Evolutionary conservation across 2,113 vertebrate genomes (phyloP).

Genomic region (Hyperopisus bebe): DNA sequence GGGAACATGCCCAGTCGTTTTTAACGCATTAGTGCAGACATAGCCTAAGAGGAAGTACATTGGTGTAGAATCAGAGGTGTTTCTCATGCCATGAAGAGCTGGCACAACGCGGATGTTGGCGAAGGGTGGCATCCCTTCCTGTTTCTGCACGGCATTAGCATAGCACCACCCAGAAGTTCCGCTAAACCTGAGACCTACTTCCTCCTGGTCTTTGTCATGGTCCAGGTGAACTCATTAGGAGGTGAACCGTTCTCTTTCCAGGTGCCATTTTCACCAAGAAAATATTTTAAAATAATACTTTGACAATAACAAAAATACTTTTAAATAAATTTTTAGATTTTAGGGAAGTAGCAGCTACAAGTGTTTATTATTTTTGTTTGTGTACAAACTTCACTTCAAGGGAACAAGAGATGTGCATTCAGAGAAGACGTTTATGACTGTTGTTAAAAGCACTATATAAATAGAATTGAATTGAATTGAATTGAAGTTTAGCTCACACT

Average conservation of each 20-base stretch:
- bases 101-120: background rate
- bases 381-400: background rate
- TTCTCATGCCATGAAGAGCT: background rate
- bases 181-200: background rate
- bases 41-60: background rate
- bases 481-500: background rate
- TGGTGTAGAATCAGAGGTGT: background rate
- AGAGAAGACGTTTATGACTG: background rate
- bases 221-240: background rate
- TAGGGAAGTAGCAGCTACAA: too few relatives aligned
- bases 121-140: background rate
- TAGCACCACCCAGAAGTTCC: background rate
- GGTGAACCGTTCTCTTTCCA: background rate
- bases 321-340: too few relatives aligned
- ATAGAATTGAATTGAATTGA: too few relatives aligned
- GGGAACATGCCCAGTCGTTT: too few relatives aligned
- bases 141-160: background rate
- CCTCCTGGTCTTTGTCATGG: background rate
- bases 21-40: too few relatives aligned
- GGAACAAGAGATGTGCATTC: background rate
- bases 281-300: background rate
- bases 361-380: too few relatives aligned
- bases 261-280: background rate
- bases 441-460: too few relatives aligned
- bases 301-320: background rate